phyloP scores from a whole-genome alignment of 2,113 vertebrate species.

The Dromaius novaehollandiae region DNA sequence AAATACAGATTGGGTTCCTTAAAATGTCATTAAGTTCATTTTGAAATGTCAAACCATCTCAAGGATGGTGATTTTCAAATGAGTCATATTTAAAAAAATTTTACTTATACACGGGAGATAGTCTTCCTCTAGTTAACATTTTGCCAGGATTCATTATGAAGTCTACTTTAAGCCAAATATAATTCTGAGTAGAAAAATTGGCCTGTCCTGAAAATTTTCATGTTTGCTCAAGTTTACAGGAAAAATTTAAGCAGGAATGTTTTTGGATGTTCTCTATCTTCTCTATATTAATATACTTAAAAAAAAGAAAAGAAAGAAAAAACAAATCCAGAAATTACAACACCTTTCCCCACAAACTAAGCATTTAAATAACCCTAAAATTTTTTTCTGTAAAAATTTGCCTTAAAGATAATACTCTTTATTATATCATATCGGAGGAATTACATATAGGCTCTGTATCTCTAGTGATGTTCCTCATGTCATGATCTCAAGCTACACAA shows the following conservation, averaged over 20 bases:
- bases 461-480: neutral
- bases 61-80: conserved; percentile 31
- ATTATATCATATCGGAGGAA: neutral
- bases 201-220: neutral
- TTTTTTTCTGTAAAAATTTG: neutral
- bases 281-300: neutral
- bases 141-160: conserved; percentile 37
- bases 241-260: conserved; percentile 16
- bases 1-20: conserved; percentile 6
- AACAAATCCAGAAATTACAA: neutral
- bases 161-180: conserved; percentile 27
- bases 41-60: neutral
- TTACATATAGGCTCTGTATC: neutral
- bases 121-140: neutral
- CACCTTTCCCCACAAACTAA: neutral
- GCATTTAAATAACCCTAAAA: neutral
- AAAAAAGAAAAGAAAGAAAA: neutral
- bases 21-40: conserved; percentile 28
- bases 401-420: neutral
- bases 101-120: conserved; percentile 28
- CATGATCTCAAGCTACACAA: fast-evolving
- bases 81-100: conserved; percentile 38
- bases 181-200: conserved; percentile 40
- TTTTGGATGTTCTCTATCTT: neutral
- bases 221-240: conserved; percentile 60